Conservation (phyloP, 2,113 vertebrate species). For the Arenaria interpres region DNA sequence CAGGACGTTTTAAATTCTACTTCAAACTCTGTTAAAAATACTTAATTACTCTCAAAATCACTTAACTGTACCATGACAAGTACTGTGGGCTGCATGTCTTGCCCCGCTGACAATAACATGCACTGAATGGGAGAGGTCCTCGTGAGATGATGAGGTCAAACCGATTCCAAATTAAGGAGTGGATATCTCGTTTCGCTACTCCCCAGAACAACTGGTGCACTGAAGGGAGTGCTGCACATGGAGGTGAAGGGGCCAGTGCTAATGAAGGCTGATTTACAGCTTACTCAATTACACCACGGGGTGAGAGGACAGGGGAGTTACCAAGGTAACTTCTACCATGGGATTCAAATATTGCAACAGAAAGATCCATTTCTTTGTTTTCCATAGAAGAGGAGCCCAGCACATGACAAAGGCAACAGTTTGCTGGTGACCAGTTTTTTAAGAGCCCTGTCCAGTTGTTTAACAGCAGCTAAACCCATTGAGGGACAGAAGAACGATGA, state of each 20-base stretch:
- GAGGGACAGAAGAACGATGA: not conserved
- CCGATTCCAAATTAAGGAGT: accelerated
- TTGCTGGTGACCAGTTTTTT: not conserved
- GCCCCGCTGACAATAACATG: not conserved
- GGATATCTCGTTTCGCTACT: accelerated
- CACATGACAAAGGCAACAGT: not conserved
- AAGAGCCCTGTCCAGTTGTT: not conserved
- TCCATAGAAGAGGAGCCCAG: not conserved
- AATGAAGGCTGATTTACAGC: not conserved
- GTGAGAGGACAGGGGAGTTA: not conserved
- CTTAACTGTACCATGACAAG: not conserved
- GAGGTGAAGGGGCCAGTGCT: not conserved
- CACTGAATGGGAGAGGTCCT: not conserved
- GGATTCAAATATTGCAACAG: not conserved
- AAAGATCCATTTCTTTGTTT: not conserved
- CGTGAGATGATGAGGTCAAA: accelerated
- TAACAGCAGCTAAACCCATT: not conserved
- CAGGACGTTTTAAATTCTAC: not conserved
- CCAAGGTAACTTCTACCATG: not conserved
- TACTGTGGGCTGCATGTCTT: not conserved
- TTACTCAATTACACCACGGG: not conserved
- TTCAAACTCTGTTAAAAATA: not conserved
- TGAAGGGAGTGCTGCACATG: accelerated
- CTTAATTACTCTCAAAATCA: not conserved
- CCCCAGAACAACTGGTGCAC: not conserved